phyloP scores from a whole-genome alignment of 2,797 vertebrate species.

The Karalla daura region DNA sequence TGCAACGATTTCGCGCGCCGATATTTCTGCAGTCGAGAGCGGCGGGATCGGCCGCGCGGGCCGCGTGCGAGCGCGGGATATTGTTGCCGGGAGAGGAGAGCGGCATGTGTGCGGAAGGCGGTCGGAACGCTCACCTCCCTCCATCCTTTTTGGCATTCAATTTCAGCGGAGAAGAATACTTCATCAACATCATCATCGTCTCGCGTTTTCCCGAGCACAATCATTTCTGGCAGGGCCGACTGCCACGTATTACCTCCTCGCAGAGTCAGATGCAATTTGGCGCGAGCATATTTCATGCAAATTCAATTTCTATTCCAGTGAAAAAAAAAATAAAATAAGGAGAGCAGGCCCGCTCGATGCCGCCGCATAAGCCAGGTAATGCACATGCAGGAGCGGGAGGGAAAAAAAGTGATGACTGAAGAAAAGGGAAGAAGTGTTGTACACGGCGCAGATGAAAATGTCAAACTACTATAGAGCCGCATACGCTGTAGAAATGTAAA shows the following conservation, averaged over 20 bases:
- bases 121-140: slow-evolving; percentile 67
- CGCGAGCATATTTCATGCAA: slow-evolving; percentile 86
- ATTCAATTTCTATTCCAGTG: slow-evolving; percentile 86
- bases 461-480: slow-evolving; percentile 73
- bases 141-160: slow-evolving; percentile 76
- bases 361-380: slow-evolving; percentile 79
- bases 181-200: slow-evolving; percentile 82
- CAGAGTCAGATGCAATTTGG: slow-evolving; percentile 86
- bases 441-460: slow-evolving; percentile 75
- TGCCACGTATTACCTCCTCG: slow-evolving; percentile 83
- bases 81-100: slow-evolving; percentile 39
- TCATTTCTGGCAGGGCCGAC: slow-evolving; percentile 83
- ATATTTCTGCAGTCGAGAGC: slow-evolving; percentile 38
- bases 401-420: slow-evolving; percentile 81
- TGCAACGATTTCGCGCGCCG: slow-evolving; percentile 41
- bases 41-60: slow-evolving; percentile 33
- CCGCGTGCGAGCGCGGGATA: slow-evolving; percentile 39
- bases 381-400: slow-evolving; percentile 76
- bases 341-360: slow-evolving; percentile 70
- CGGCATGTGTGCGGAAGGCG: slow-evolving; percentile 54
- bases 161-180: slow-evolving; percentile 81
- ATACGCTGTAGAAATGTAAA: slow-evolving; percentile 69
- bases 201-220: slow-evolving; percentile 79
- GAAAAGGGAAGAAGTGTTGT: slow-evolving; percentile 77
- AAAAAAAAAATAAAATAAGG: too few relatives aligned